Evolutionary conservation across 2,888 invertebrate species (phyloP).

Genomic region (Blastobasis lacticolella): DNA sequence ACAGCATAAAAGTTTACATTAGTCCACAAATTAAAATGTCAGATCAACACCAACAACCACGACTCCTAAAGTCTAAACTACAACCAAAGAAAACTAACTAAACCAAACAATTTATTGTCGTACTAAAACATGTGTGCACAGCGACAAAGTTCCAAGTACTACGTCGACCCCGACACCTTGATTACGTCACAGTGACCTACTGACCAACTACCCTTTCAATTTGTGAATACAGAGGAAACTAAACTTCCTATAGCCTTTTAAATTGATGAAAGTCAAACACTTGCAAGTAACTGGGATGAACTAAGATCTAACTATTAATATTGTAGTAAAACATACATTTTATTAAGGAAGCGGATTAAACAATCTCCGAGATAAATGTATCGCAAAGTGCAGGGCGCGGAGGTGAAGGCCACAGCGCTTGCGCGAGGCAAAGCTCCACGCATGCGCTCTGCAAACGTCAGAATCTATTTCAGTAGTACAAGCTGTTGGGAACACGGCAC

Average conservation of each 20-base stretch:
- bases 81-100: no score
- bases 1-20: no score
- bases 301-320: no score
- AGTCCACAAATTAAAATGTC: no score
- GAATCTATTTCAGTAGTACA: slow-evolving; percentile 58
- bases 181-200: slow-evolving; percentile 16
- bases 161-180: neutral
- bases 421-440: slow-evolving; percentile 30
- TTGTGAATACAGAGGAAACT: neutral
- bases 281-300: no score
- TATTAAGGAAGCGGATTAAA: no score
- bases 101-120: no score
- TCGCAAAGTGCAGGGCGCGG: no score
- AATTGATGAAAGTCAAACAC: neutral
- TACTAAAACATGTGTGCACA: neutral
- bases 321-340: no score
- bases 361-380: no score
- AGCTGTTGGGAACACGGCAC: slow-evolving; percentile 31
- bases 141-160: neutral
- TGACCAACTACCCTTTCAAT: neutral
- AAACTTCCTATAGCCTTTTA: neutral
- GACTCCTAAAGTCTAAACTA: no score
- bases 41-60: no score
- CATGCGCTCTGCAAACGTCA: slow-evolving; percentile 57
- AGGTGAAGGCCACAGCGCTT: slow-evolving; percentile 31